Evolutionary conservation across 2,797 vertebrate genomes (phyloP), one percentile per base, ranked within the genome.

Genomic region (Xerus rutilus): DNA sequence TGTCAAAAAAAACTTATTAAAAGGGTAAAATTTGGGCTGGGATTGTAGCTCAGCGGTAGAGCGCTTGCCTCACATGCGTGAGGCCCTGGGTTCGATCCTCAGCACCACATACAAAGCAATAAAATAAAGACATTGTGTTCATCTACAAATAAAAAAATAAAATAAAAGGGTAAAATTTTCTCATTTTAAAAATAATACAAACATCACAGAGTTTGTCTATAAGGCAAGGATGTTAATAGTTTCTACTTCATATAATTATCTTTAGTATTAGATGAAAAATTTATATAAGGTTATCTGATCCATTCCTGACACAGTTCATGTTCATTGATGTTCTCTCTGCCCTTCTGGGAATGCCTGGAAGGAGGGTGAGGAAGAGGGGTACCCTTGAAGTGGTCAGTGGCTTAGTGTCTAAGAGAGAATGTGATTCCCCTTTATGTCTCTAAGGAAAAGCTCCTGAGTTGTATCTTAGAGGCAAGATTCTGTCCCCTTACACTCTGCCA

Each of bases 181-280:
- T 59, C 21, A 59, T 59, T 59, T 23, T 59, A 59, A 59, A 25
- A 59, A 59, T 25, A 59, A 59, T 59, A 25, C 57, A 59, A 59
- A 59, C 21, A 59, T 59, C 23, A 25, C 57, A 59, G 57, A 7
- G 57, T 92, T 94, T 92, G 92, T 59, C 39, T 77, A 52, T 81
- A 76, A 93, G 84, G 30, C n/a, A 84, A 9, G 17, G 49, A 70
- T 94, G 69, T 78, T 72, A 43, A 74, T 14, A 74, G 25, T 64
- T 94, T 67, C 39, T 92, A 39, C 23, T 65, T 87, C 25, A 77
- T 35, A 64, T 39, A 25, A 3, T 62, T 64, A 13, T 92, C 52
- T 21, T 86, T 47, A 92, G 15, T 72, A 74, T 76, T 82, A 84
- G 62, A 65, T 85, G 32, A 82, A 43, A 95, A 96, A 82, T 79